Base-by-base conservation (phyloP, 2,888 invertebrate genomes). In the Brachylomia viminalis region DNA sequence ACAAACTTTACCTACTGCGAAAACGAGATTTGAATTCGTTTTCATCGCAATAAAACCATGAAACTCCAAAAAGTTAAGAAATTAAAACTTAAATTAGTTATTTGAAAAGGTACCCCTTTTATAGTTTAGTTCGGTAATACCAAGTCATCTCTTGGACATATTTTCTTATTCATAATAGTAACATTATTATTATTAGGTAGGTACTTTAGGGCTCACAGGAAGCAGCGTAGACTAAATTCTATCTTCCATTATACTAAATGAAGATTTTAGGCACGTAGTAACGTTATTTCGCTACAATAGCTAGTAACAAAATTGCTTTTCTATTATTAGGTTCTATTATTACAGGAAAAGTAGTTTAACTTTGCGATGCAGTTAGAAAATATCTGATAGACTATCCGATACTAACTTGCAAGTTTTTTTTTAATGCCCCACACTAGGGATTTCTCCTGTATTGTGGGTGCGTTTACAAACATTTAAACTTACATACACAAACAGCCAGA, bases 281-380 rank as follows among this genome's bases (percentile, higher is more conserved):
- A 23, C 6, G 20, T 42, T 71, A 78, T 49, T 77, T 33, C 20
- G 23, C 20, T 30, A 61, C 52, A 78, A 54, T 10, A 42, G 20
- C 15, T 30, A 30, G n/a, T n/a, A 66, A 71, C 47, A 70, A 66
- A 59, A 66, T 56, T 6, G 23, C 0, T 64, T 38, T 10, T 27
- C 27, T 38, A 38, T 74, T 49, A 30, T 75, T 4, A 33, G 2
- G n/a, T 58, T 49, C 30, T 65, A 42, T 42, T 75, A 64, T 20
- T 49, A 58, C 6, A 58, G n/a, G 2, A 47, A 45, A 49, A 64
- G 11, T 74, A n/a, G 49, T 23, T 23, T 30, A 49, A 49, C 23
- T 58, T 56, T 11, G 6, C 27, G 1, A 56, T 47, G 5, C 38
- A 54, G 59, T 61, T 61, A 33, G 27, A 47, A 62, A 59, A 74